phyloP scores from a whole-genome alignment of 2,888 invertebrate species.

The Drosophila antonietae region DNA sequence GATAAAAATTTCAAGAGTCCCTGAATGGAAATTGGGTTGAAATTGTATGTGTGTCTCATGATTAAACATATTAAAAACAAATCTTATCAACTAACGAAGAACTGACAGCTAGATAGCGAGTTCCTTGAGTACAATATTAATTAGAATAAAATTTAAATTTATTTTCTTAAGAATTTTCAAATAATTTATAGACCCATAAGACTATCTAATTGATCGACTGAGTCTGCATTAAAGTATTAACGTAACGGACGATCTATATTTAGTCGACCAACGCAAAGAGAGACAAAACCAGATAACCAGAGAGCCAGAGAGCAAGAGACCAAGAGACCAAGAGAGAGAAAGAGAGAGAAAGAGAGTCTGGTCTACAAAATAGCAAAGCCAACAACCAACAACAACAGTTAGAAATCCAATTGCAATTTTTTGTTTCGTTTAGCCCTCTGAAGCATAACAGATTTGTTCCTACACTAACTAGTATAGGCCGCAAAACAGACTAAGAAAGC shows the following conservation, averaged over 20 bases:
- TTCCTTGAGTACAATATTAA: constrained; percentile 5
- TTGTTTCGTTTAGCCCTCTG: constrained; percentile 17
- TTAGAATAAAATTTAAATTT: constrained; percentile 8
- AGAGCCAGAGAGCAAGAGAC: background rate
- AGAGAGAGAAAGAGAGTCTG: constrained; percentile 33
- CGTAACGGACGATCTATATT: constrained; percentile 18
- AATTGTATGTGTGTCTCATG: background rate
- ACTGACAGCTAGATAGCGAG: constrained; percentile 29
- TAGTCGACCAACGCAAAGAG: constrained; percentile 16
- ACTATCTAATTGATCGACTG: constrained; percentile 26
- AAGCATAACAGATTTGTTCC: constrained; percentile 2
- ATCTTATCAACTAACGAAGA: constrained; percentile 32
- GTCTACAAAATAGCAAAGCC: constrained; percentile 54
- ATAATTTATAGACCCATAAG: constrained; percentile 21
- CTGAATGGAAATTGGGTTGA: constrained; percentile 29
- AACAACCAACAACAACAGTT: constrained; percentile 22
- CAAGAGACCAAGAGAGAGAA: background rate
- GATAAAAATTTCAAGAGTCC: constrained; percentile 24
- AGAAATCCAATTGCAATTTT: constrained; percentile 20
- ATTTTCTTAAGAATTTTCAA: constrained; percentile 38
- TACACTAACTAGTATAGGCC: background rate
- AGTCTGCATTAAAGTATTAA: constrained; percentile 51
- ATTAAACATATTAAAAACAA: constrained; percentile 22
- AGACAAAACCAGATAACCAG: background rate
- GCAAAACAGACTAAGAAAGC: background rate